phyloP scores from a whole-genome alignment of 53 echinoderm and acorn worm species.

The Echinarachnius parma region DNA sequence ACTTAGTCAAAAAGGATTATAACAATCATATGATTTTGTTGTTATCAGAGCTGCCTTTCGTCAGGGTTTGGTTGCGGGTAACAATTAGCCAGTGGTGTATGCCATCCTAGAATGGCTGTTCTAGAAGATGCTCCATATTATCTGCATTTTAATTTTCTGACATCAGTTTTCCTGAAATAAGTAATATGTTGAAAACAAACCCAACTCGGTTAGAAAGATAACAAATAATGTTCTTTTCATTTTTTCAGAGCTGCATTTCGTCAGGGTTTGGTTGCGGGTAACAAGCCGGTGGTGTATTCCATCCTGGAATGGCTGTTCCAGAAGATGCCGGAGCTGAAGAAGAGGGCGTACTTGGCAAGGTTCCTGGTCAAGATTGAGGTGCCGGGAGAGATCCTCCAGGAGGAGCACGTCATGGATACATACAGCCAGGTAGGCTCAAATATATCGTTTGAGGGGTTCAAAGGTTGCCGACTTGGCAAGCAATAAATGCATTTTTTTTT shows the following conservation, averaged over 20 bases:
- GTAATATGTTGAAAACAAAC: too few relatives aligned
- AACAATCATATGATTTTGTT: neutral
- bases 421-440: constrained; percentile 27
- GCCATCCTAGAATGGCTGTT: constrained; percentile 93
- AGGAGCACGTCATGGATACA: constrained; percentile 47
- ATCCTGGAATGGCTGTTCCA: constrained; percentile 96
- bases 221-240: neutral
- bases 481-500: too few relatives aligned
- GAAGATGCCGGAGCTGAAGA: constrained; percentile 93
- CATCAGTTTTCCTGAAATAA: too few relatives aligned
- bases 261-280: constrained; percentile 79
- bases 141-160: too few relatives aligned
- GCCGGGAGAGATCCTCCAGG: constrained; percentile 70
- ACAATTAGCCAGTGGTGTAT: constrained; percentile 90
- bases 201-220: too few relatives aligned
- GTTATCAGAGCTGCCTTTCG: constrained; percentile 72
- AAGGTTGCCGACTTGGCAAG: too few relatives aligned
- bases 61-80: constrained; percentile 79
- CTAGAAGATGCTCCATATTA: too few relatives aligned
- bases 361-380: constrained; percentile 91
- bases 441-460: too few relatives aligned
- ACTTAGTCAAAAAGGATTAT: too few relatives aligned
- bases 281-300: constrained; percentile 86
- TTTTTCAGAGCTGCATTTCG: constrained; percentile 72
- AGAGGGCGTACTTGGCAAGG: constrained; percentile 84